These are phyloP conservation scores for Incurvaria masculella DNA, from an alignment of 2,888 invertebrate genomes.

Conservation along the genomic window DNA sequence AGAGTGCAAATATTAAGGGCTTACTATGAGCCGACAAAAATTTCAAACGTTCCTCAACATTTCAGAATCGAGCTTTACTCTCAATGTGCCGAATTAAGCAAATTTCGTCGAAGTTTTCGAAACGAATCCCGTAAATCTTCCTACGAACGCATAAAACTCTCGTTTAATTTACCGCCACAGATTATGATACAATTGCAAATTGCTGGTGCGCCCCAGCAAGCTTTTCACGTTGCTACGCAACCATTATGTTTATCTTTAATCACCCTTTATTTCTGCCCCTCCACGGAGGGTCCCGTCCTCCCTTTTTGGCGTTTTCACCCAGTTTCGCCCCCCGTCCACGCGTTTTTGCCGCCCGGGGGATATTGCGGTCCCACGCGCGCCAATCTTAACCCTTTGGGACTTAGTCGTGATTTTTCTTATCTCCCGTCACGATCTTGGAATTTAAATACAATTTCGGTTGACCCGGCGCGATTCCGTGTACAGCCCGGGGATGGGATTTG, in stretches of 20 bases:
- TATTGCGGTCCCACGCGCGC: constrained; percentile 51
- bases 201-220: constrained; percentile 27
- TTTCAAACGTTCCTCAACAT: no score
- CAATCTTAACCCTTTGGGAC: constrained; percentile 47
- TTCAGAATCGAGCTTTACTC: no score
- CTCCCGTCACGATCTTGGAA: constrained; percentile 42
- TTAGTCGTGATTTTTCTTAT: constrained; percentile 54
- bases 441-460: constrained; percentile 49
- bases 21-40: no score
- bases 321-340: neutral
- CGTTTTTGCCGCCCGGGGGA: constrained; percentile 27
- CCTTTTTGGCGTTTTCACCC: constrained; percentile 1
- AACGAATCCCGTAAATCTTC: constrained; percentile 24
- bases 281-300: constrained; percentile 34
- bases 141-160: constrained; percentile 29
- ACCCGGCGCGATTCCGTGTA: constrained; percentile 6
- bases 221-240: constrained; percentile 29
- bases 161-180: constrained; percentile 35
- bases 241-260: constrained; percentile 50
- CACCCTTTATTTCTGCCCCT: constrained; percentile 43
- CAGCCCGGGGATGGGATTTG: neutral
- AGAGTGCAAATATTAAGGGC: no score
- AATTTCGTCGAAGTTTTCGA: neutral
- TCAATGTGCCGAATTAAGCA: neutral
- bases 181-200: constrained; percentile 48